phyloP scores from a whole-genome alignment of 1,140 invertebrate genomes.

The Sarcophaga bullata region DNA sequence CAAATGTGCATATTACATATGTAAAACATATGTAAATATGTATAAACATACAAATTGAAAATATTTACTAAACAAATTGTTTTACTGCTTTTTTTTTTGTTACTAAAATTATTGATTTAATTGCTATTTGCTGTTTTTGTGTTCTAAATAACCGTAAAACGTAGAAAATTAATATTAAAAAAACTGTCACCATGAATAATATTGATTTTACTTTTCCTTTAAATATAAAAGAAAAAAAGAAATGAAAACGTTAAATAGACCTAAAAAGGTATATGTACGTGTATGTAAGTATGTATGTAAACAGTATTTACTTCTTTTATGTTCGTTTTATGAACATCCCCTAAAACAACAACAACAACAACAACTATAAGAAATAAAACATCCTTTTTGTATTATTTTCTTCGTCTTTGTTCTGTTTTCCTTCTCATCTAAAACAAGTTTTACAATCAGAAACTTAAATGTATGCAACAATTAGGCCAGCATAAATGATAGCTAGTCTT shows the following conservation, averaged over 20 bases:
- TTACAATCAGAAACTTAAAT: not conserved
- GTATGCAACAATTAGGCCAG: not conserved
- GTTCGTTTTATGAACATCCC: slow-evolving; percentile 11
- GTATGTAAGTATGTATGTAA: not conserved
- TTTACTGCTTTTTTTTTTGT: not conserved
- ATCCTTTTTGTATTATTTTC: not conserved
- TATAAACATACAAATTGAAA: not conserved
- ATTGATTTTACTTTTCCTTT: slow-evolving; percentile 27
- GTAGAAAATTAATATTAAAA: not conserved
- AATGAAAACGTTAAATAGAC: not conserved
- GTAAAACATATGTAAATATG: slow-evolving; percentile 10
- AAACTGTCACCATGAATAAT: slow-evolving; percentile 32
- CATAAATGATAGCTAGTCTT: too few species aligned
- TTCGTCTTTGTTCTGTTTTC: not conserved
- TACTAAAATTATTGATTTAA: not conserved
- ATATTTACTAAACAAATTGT: not conserved
- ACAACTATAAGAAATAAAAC: not conserved
- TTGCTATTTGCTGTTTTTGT: too few species aligned
- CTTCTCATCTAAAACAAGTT: slow-evolving; percentile 11
- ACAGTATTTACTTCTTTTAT: not conserved
- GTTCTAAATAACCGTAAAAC: not conserved
- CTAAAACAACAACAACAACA: slow-evolving; percentile 11
- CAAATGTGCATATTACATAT: slow-evolving; percentile 2
- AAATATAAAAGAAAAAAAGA: not conserved
- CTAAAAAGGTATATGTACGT: not conserved